Evolutionary conservation across 2,888 invertebrate species (phyloP), one percentile per base, ranked within the genome.

Genomic region (Synergus laeviventris): DNA sequence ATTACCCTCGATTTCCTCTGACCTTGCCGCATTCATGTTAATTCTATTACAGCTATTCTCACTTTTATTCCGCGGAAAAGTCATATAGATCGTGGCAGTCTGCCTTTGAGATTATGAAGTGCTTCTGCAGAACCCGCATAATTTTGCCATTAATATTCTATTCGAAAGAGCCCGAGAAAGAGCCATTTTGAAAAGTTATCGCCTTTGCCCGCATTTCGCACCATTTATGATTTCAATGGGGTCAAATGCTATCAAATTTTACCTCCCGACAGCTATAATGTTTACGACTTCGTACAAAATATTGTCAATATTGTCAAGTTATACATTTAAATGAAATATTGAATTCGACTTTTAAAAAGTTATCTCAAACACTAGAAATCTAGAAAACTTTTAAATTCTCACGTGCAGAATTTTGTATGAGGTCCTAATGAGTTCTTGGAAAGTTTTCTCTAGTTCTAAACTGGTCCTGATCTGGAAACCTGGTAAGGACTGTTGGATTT

Each of bases 161-260:
- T 31, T 45, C 36, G 45, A 70, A 70, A 70, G 31, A 11, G n/a
- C n/a, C n/a, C n/a, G n/a, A n/a, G n/a, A 49, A 31, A 70, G n/a
- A 49, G 11, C 31, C 16, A 31, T 70, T 70, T 70, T 70, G 11
- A 0, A 18, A 31, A 70, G 11, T 31, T 70, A 70, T 70, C 70
- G 54, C 42, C n/a, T n/a, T 12, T 70, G 45, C 70, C 70, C 70
- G 70, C 70, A 70, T 70, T 70, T 70, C 31, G n/a, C 36, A 31
- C 49, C 70, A 36, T 54, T 70, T 70, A 70, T 49, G 70, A 70
- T 31, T 70, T 24, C 24, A 70, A 16, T 18, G 7, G 31, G 49
- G 70, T 36, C 70, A 49, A 11, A n/a, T 31, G 16, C 31, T 49
- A 31, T 12, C 18, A 16, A 54, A 70, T 16, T 31, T 8, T 66